Evolutionary conservation across 2,797 vertebrate genomes (phyloP).

Genomic region (Lagodon rhomboides): DNA sequence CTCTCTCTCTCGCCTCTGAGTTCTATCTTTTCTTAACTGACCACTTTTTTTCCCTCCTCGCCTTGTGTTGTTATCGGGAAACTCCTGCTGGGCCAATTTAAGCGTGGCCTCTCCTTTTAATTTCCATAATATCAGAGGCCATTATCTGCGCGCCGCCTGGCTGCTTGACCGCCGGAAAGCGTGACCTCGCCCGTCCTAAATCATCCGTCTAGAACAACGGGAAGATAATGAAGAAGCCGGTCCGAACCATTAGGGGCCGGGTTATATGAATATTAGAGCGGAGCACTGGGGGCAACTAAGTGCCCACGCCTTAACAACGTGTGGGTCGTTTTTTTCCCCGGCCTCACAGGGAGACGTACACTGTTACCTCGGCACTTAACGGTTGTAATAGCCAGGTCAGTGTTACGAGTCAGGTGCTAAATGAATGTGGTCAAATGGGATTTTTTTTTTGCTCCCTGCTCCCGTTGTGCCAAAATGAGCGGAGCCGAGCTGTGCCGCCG

Average conservation of each 20-base stretch:
- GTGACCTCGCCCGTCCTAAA: conserved; percentile 57
- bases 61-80: conserved; percentile 51
- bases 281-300: conserved; percentile 52
- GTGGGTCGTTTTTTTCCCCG: conserved; percentile 46
- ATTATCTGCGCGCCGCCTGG: conserved; percentile 60
- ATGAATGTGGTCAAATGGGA: conserved; percentile 31
- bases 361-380: conserved; percentile 52
- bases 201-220: conserved; percentile 66
- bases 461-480: conserved; percentile 15
- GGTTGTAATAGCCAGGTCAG: conserved; percentile 57
- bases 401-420: conserved; percentile 57
- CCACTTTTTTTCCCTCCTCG: background rate
- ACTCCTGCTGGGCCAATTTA: conserved; percentile 66
- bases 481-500: conserved; percentile 22
- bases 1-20: conserved; percentile 12
- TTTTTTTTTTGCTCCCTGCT: conserved; percentile 1
- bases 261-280: conserved; percentile 68
- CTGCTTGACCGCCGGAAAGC: conserved; percentile 55
- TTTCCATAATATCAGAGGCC: conserved; percentile 65
- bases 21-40: conserved; percentile 40
- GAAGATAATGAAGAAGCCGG: conserved; percentile 70
- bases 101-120: conserved; percentile 67
- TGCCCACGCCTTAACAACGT: conserved; percentile 29
- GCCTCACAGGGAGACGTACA: conserved; percentile 55
- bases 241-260: conserved; percentile 49